Conservation (phyloP, 2,797 vertebrate genomes). For the Thripadectes ignobilis region DNA sequence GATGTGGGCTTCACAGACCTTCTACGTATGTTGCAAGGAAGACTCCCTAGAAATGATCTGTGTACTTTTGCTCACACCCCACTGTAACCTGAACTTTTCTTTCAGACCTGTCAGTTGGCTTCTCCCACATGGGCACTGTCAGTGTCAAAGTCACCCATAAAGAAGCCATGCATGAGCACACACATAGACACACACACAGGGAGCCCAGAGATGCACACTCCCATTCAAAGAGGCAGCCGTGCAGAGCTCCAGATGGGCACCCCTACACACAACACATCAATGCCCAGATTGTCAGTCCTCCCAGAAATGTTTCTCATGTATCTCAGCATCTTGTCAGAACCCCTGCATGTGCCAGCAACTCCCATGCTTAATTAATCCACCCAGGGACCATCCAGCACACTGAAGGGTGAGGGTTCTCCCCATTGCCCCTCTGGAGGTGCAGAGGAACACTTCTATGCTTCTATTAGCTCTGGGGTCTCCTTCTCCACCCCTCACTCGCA, state of each 20-base stretch:
- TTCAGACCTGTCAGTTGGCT: background rate
- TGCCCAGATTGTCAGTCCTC: background rate
- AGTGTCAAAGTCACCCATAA: background rate
- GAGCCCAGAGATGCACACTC: background rate
- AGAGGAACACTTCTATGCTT: background rate
- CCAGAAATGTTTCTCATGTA: accelerated
- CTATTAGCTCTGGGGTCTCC: background rate
- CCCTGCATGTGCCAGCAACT: background rate
- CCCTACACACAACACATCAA: background rate
- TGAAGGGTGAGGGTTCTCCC: background rate
- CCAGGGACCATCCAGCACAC: accelerated
- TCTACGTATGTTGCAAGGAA: background rate
- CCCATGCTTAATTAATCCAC: background rate
- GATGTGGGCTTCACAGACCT: background rate
- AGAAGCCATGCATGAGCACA: background rate
- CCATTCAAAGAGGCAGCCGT: background rate
- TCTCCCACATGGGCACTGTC: background rate
- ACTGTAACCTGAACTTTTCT: background rate
- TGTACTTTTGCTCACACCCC: background rate
- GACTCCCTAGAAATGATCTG: background rate
- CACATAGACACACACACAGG: accelerated
- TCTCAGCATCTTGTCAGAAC: background rate
- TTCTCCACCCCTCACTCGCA: background rate
- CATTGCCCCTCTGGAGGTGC: background rate
- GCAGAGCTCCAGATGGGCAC: background rate